Base-by-base conservation (phyloP, 2,888 invertebrate genomes). In the Argyra leucocephala region DNA sequence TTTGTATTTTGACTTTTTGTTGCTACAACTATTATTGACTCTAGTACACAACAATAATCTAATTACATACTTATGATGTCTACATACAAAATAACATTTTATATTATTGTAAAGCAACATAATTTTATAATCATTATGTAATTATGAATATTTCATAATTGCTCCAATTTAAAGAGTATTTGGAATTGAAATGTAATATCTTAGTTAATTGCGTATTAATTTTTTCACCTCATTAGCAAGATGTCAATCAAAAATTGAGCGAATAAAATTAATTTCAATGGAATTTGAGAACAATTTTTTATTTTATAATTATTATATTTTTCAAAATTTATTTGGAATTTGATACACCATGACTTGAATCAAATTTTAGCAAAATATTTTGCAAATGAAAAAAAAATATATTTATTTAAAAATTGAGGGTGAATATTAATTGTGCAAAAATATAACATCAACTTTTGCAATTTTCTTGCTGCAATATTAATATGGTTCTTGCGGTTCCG, bases 221-320 rank as follows among this genome's bases (percentile, higher is more conserved):
- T 48, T 48, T 48, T 48, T 48, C 48, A 48, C 48, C 48, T 48
- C 48, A 48, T 48, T 48, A 48, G n/a, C 18, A 48, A 48, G 18
- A 48, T 48, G 48, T 48, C 48, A n/a, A 48, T 48, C 48, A 48
- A 48, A 48, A 48, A 48, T 48, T 48, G 15, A 48, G 48, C 48
- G 48, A 48, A n/a, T n/a, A n/a, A 48, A 48, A 48, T 48, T 18
- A 5, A 48, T 48, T 31, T 48, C 18, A 48, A 9, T 18, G 31
- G 48, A 48, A 3, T 48, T 48, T 48, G 48, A n/a, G n/a, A n/a
- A 48, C n/a, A 5, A 18, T 48, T 48, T 48, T 48, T 48, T 15
- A 15, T 48, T 18, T 48, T 31, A 18, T 9, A 37, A 37, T 15
- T 37, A 10, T 26, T 26, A 6, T 26, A 26, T 9, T 31, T 2